A percentile compares a stretch with the other conserved stretches of the same genome.
phyloP scores from a whole-genome alignment of 2,797 vertebrate genomes.

The Pangasius krempfi region DNA sequence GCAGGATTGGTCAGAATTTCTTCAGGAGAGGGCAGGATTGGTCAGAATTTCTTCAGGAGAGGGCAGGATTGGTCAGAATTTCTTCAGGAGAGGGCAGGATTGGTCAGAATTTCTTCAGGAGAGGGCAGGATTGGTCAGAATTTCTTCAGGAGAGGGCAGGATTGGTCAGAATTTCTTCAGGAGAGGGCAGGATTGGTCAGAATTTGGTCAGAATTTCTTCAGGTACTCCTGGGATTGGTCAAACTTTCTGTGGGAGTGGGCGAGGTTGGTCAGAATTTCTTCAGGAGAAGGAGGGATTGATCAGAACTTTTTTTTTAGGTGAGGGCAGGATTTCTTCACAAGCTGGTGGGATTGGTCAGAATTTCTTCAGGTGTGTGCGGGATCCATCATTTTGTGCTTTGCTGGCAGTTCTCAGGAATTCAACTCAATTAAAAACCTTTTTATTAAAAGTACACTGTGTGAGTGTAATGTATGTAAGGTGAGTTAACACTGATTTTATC shows the following conservation, averaged over 20 bases:
- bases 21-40: background rate
- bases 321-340: too few species aligned
- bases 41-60: too few species aligned
- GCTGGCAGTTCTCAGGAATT: background rate
- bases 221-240: background rate
- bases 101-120: background rate
- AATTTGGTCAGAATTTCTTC: background rate
- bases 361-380: background rate
- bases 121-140: background rate
- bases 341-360: background rate
- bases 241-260: background rate
- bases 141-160: background rate
- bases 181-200: background rate
- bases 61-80: background rate
- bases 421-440: background rate
- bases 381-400: background rate
- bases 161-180: background rate
- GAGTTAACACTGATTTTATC: background rate
- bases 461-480: background rate
- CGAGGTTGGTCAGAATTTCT: background rate
- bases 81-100: background rate
- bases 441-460: background rate
- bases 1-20: too few species aligned
- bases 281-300: background rate
- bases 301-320: background rate